These are phyloP conservation scores for Pimephales promelas DNA, from an alignment of 2,113 vertebrate species.

Conservation along the genomic window DNA sequence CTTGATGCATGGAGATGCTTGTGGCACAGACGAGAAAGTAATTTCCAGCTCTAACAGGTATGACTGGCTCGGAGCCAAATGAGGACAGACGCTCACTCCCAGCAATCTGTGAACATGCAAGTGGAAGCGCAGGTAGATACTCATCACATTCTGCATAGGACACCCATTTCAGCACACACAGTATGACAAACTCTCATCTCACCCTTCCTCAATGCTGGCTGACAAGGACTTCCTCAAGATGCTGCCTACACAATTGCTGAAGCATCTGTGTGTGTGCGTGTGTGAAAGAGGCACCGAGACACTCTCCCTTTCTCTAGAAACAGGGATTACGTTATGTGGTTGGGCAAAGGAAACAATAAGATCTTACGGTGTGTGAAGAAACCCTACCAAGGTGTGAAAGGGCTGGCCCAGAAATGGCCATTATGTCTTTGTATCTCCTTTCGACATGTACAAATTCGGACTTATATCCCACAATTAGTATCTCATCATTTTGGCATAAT, in stretches of 20 bases:
- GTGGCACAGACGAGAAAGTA: constrained; percentile 65
- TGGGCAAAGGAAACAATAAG: constrained; percentile 59
- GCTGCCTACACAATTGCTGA: not conserved
- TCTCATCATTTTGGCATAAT: not conserved
- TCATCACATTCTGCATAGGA: constrained; percentile 42
- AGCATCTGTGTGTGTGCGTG: not conserved
- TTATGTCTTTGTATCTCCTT: constrained; percentile 56
- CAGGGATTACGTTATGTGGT: constrained; percentile 43
- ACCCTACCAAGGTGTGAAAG: constrained; percentile 60
- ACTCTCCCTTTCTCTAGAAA: constrained; percentile 35
- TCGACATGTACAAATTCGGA: not conserved
- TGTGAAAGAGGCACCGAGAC: not conserved
- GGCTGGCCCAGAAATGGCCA: constrained; percentile 40
- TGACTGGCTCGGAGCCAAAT: constrained; percentile 62
- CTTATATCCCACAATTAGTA: not conserved
- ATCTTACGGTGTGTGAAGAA: constrained; percentile 57
- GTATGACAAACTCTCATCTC: constrained; percentile 26
- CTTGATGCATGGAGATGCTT: constrained; percentile 58
- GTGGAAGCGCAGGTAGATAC: constrained; percentile 34
- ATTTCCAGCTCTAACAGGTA: constrained; percentile 77
- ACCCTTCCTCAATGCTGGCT: not conserved
- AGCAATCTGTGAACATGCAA: constrained; percentile 48
- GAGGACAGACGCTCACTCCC: constrained; percentile 2
- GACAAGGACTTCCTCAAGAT: constrained; percentile 28
- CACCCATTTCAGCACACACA: constrained; percentile 21